Evolutionary conservation across 53 echinoderm and acorn worm genomes (phyloP).

Genomic region (Crossaster papposus): DNA sequence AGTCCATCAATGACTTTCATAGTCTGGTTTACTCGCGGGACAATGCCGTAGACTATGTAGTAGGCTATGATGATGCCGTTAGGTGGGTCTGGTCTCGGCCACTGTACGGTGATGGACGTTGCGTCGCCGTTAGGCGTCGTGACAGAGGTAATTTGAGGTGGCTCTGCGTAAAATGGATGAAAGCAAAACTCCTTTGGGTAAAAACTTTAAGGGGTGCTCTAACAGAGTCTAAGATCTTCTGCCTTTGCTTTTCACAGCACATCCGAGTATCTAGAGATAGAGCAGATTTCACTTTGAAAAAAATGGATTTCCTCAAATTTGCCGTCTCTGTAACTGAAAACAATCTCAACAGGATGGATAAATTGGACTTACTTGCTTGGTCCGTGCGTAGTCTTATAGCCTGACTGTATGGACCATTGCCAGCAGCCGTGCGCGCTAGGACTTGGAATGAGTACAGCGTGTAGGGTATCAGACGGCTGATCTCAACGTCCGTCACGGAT

Average conservation of each 20-base stretch:
- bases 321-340: no score
- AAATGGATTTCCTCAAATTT: no score
- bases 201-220: no score
- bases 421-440: slow-evolving; percentile 46
- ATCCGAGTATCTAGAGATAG: not conserved
- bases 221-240: not conserved
- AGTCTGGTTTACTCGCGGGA: not conserved
- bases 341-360: not conserved
- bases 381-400: slow-evolving; percentile 13
- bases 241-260: no score
- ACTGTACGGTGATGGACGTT: slow-evolving; percentile 64
- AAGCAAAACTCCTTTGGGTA: not conserved
- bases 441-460: slow-evolving; percentile 67
- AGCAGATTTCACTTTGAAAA: no score
- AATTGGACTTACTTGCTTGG: slow-evolving; percentile 68
- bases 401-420: slow-evolving; percentile 55
- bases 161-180: slow-evolving; percentile 47
- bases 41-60: slow-evolving; percentile 42
- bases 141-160: slow-evolving; percentile 38
- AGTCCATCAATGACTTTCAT: slow-evolving; percentile 17
- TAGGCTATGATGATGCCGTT: slow-evolving; percentile 73
- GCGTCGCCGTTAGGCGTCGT: slow-evolving; percentile 36
- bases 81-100: slow-evolving; percentile 74
- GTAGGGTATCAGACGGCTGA: slow-evolving; percentile 57
- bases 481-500: not conserved